Conservation (phyloP, 2,113 vertebrate species). For the Xiphophorus couchianus region DNA sequence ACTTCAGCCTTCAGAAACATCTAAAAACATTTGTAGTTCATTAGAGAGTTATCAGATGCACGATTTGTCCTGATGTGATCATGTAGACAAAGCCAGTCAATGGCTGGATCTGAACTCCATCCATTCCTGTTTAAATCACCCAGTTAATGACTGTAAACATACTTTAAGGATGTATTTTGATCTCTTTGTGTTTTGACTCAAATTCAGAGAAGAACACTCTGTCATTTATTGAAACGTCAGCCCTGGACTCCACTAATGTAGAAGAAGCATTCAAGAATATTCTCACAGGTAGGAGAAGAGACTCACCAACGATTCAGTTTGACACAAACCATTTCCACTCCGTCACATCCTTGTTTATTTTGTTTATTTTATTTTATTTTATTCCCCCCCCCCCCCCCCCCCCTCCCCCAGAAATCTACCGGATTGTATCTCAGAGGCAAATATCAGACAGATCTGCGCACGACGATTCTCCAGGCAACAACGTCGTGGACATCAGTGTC, state of each 20-base stretch:
- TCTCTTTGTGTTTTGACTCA: constrained; percentile 10
- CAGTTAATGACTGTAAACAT: not conserved
- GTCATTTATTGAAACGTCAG: constrained; percentile 98
- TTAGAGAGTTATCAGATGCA: not conserved
- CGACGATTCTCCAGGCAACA: constrained; percentile 96
- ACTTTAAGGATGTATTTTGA: not conserved
- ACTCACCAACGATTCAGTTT: not conserved
- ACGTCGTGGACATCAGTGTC: constrained; percentile 96
- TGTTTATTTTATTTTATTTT: not conserved
- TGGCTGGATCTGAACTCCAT: no score
- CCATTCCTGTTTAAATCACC: not conserved
- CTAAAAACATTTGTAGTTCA: not conserved
- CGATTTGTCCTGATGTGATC: not conserved
- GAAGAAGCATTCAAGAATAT: constrained; percentile 99
- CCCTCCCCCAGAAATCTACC: constrained; percentile 89
- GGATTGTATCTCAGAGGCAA: constrained; percentile 97
- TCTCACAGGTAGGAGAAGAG: constrained; percentile 85
- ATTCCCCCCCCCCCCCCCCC: no score
- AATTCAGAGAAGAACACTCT: constrained; percentile 93
- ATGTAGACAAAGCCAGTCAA: no score
- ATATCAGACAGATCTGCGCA: constrained; percentile 91
- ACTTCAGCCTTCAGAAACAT: not conserved
- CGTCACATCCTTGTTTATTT: not conserved
- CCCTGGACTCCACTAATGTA: constrained; percentile 97
- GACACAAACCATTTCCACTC: not conserved